phyloP scores from a whole-genome alignment of 2,797 vertebrate genomes.

The Thripadectes ignobilis region DNA sequence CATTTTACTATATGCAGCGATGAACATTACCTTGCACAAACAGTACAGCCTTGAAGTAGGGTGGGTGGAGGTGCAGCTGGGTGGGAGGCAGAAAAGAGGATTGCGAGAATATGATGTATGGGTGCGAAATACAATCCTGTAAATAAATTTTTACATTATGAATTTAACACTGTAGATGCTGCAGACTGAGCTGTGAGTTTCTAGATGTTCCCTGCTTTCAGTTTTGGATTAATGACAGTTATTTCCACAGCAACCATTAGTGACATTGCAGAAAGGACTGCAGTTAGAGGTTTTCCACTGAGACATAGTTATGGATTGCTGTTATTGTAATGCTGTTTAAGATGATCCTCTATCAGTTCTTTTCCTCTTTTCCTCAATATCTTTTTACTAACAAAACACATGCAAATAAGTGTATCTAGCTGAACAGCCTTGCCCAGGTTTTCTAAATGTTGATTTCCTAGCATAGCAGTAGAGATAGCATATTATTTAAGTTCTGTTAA shows the following conservation, averaged over 20 bases:
- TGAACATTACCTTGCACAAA: constrained; percentile 69
- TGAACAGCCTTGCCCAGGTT: neutral
- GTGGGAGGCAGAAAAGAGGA: constrained; percentile 50
- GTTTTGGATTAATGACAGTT: neutral
- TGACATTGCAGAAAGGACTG: neutral
- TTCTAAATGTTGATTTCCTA: neutral
- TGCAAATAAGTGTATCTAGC: neutral
- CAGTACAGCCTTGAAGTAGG: constrained; percentile 41
- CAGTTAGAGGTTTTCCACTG: neutral
- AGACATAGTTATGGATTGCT: neutral
- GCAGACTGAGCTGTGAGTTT: neutral
- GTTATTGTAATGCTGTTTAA: neutral
- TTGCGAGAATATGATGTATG: constrained; percentile 47
- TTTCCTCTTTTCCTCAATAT: neutral
- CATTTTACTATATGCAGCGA: constrained; percentile 62
- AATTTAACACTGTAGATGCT: constrained; percentile 37
- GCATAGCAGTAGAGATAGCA: neutral
- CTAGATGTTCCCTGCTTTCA: neutral
- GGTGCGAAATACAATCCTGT: constrained; percentile 4
- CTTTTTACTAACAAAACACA: neutral
- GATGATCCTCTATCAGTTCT: neutral
- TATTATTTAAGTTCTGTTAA: neutral
- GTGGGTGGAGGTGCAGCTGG: constrained; percentile 60
- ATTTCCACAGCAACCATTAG: constrained; percentile 26
- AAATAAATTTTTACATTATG: constrained; percentile 23